Conservation (phyloP, 1,140 invertebrate genomes). For the Saxidomus purpurata region DNA sequence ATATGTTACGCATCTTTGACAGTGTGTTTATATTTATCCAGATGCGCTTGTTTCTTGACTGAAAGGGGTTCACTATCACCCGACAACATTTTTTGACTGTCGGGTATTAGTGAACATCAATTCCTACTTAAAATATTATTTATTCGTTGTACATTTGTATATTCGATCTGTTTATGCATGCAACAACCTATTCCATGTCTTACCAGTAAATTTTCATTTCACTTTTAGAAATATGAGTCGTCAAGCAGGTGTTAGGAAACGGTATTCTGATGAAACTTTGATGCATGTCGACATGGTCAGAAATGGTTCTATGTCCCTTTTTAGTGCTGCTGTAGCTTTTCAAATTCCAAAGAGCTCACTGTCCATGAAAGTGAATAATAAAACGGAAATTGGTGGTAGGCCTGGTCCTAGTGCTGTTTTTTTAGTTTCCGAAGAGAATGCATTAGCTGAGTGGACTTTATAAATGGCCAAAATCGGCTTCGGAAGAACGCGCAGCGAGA, state of each 20-base stretch:
- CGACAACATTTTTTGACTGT: not conserved
- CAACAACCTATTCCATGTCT: not conserved
- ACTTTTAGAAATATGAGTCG: not conserved
- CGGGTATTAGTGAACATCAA: not conserved
- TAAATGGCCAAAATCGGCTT: slow-evolving; percentile 51
- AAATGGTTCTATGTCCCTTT: slow-evolving; percentile 1
- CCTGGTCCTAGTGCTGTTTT: slow-evolving; percentile 29
- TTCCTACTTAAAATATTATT: not conserved
- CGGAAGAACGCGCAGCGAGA: slow-evolving; percentile 45
- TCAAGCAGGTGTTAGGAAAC: not conserved
- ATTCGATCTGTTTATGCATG: not conserved
- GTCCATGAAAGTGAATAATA: not conserved
- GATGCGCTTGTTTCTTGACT: not conserved
- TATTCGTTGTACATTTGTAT: not conserved
- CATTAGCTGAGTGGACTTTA: slow-evolving; percentile 44
- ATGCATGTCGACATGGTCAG: not conserved
- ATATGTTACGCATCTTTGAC: too few species aligned
- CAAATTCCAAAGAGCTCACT: slow-evolving; percentile 2
- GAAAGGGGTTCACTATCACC: not conserved
- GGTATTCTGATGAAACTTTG: slow-evolving; percentile 2
- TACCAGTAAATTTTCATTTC: not conserved
- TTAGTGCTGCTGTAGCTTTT: not conserved
- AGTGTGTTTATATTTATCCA: too few species aligned
- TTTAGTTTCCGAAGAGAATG: slow-evolving; percentile 21
- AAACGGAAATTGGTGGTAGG: slow-evolving; percentile 7